These are phyloP conservation scores for Anguilla anguilla DNA, from an alignment of 2,797 vertebrate genomes.

Conservation along the genomic window DNA sequence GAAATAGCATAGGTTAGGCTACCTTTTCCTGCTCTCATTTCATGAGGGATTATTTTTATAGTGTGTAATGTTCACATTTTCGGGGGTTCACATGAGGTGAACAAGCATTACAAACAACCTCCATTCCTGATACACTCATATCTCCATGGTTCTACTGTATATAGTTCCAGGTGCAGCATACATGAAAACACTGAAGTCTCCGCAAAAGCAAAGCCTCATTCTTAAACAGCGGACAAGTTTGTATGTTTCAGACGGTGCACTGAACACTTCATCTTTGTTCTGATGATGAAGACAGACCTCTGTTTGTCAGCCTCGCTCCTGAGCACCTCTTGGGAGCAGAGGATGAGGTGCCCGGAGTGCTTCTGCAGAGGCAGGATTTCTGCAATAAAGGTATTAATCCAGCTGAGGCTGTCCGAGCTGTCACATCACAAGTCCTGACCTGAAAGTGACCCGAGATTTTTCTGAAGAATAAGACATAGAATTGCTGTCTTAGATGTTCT, in stretches of 20 bases:
- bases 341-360: neutral
- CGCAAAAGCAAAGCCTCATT: neutral
- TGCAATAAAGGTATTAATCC: slow-evolving; percentile 29
- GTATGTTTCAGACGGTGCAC: neutral
- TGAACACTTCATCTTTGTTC: slow-evolving; percentile 23
- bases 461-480: slow-evolving; percentile 13
- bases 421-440: slow-evolving; percentile 21
- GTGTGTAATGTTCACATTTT: too few relatives aligned
- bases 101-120: too few relatives aligned
- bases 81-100: too few relatives aligned
- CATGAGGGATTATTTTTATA: too few relatives aligned
- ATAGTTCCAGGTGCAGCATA: neutral
- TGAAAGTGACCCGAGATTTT: slow-evolving; percentile 20
- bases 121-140: too few relatives aligned
- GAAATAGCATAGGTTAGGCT: too few relatives aligned
- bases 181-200: neutral
- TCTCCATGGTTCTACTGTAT: neutral
- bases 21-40: too few relatives aligned
- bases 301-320: slow-evolving; percentile 17
- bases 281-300: slow-evolving; percentile 24
- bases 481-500: slow-evolving; percentile 13
- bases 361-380: slow-evolving; percentile 12
- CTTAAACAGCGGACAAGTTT: neutral
- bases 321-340: neutral
- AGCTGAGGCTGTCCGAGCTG: neutral